Conservation (phyloP, 1,140 invertebrate genomes). For the Pissodes strobi region DNA sequence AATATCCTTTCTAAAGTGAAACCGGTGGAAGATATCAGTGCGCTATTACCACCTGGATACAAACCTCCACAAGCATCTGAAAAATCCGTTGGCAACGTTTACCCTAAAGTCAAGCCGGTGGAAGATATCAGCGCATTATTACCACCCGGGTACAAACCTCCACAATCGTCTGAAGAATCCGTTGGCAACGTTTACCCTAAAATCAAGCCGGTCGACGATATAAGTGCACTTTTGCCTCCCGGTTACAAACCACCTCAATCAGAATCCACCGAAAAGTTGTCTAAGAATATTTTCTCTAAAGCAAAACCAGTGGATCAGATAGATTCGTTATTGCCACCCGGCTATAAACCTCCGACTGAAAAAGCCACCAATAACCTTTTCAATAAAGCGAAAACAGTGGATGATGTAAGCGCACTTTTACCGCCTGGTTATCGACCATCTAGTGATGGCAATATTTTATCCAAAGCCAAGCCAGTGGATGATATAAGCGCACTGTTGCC, state of each 20-base stretch:
- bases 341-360: constrained; percentile 53
- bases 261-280: constrained; percentile 45
- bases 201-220: constrained; percentile 60
- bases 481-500: constrained; percentile 66
- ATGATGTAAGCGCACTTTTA: constrained; percentile 65
- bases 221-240: constrained; percentile 54
- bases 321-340: constrained; percentile 65
- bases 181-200: too few species aligned
- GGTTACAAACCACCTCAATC: constrained; percentile 49
- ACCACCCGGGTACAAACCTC: too few species aligned
- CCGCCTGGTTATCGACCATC: constrained; percentile 61
- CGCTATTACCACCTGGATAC: too few species aligned
- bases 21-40: too few species aligned
- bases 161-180: too few species aligned
- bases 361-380: background rate
- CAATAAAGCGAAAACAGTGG: constrained; percentile 34
- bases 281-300: background rate
- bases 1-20: too few species aligned
- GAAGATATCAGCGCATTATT: too few species aligned
- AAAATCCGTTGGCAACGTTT: too few species aligned
- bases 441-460: constrained; percentile 9
- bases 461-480: constrained; percentile 53
- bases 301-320: constrained; percentile 59
- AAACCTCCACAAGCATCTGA: too few species aligned
- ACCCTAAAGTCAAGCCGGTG: too few species aligned